These are phyloP conservation scores for Monochamus saltuarius DNA, from an alignment of 1,140 invertebrate genomes.

Conservation along the genomic window DNA sequence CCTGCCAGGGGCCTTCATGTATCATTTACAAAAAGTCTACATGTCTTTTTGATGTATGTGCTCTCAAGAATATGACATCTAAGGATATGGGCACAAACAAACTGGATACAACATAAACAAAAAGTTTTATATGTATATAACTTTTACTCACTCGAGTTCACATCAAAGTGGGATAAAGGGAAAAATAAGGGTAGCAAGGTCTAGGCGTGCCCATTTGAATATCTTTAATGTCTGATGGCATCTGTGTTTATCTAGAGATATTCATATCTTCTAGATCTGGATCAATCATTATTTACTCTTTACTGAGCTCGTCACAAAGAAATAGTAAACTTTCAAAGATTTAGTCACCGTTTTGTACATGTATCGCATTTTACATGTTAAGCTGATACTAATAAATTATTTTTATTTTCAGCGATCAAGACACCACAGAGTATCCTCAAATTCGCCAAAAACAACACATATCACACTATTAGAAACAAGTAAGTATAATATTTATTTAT, in stretches of 20 bases:
- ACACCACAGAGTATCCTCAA: constrained; percentile 43
- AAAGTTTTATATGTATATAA: neutral
- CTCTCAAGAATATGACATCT: neutral
- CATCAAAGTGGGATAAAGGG: neutral
- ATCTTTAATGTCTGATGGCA: too few species aligned
- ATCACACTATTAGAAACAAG: constrained; percentile 48
- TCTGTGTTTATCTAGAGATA: too few species aligned
- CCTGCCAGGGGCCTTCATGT: neutral
- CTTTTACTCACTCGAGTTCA: too few species aligned
- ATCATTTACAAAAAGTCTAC: neutral
- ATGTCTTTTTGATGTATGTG: neutral
- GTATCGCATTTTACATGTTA: too few species aligned
- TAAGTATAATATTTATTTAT: too few species aligned
- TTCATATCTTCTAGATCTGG: too few species aligned
- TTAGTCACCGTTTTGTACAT: too few species aligned
- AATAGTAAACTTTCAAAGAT: too few species aligned
- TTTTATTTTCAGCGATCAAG: constrained; percentile 44
- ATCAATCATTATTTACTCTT: too few species aligned
- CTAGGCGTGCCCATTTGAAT: neutral
- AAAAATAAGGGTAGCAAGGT: neutral
- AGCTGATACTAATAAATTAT: too few species aligned
- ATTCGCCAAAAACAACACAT: constrained; percentile 43
- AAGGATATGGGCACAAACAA: neutral
- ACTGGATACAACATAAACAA: neutral
- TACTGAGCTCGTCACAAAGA: too few species aligned